A percentile compares a stretch with the other conserved stretches of the same genome.
Evolutionary conservation across 2,797 vertebrate species (phyloP).

Genomic region (Urophycis tenuis): DNA sequence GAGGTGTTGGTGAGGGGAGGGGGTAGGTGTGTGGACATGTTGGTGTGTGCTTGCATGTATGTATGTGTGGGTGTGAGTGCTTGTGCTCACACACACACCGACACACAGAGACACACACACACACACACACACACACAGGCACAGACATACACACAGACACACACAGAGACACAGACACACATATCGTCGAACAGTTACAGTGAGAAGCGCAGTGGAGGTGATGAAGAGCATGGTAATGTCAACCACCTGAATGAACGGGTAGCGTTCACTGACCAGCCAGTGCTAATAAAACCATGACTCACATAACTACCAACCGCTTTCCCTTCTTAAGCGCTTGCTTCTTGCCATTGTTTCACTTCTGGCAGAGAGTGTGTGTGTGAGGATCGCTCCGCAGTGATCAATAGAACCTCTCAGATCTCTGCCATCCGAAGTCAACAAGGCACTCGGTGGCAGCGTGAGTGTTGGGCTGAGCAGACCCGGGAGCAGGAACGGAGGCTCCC

Average conservation of each 20-base stretch:
- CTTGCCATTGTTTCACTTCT: not conserved
- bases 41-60: too few species aligned
- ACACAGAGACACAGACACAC: too few species aligned
- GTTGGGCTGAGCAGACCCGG: too few species aligned
- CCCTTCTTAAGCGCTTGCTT: not conserved
- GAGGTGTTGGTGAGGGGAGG: not conserved
- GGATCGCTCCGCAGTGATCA: conserved; percentile 13
- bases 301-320: not conserved
- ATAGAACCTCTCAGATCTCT: conserved; percentile 13
- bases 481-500: conserved; percentile 20
- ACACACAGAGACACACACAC: too few species aligned
- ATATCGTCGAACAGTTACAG: not conserved
- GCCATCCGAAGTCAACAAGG: too few species aligned
- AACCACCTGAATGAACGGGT: not conserved
- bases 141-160: too few species aligned
- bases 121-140: too few species aligned
- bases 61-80: too few species aligned
- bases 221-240: not conserved
- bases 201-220: not conserved
- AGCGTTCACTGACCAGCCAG: not conserved
- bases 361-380: not conserved
- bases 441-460: too few species aligned
- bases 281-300: not conserved
- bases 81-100: too few species aligned
- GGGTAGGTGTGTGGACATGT: too few species aligned